These are phyloP conservation scores for Drosophila dives DNA, from an alignment of 2,888 invertebrate species.

Conservation along the genomic window DNA sequence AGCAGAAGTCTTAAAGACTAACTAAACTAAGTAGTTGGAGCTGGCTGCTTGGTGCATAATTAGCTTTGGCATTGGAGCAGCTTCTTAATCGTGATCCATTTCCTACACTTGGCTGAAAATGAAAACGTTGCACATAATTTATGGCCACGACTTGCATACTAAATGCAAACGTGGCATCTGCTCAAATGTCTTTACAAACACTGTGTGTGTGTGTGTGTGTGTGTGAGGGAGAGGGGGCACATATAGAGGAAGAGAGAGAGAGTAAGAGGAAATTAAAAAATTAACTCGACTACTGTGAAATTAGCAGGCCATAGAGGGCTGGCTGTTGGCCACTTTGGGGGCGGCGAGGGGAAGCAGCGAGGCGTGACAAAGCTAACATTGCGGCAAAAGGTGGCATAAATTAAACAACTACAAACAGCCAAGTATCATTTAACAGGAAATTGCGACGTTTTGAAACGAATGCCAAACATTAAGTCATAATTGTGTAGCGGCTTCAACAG, in stretches of 20 bases:
- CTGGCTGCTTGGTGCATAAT: slow-evolving; percentile 56
- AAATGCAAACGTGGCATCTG: slow-evolving; percentile 5
- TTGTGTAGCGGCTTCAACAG: slow-evolving; percentile 48
- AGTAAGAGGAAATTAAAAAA: slow-evolving; percentile 63
- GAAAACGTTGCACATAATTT: slow-evolving; percentile 81
- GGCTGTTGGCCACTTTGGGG: background rate
- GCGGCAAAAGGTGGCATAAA: slow-evolving; percentile 78
- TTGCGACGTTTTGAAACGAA: slow-evolving; percentile 66
- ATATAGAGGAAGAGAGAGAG: background rate
- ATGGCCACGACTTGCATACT: slow-evolving; percentile 35
- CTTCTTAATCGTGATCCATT: slow-evolving; percentile 71
- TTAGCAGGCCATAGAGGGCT: slow-evolving; percentile 64
- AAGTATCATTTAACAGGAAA: slow-evolving; percentile 79
- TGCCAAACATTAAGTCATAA: slow-evolving; percentile 77
- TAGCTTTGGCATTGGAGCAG: slow-evolving; percentile 27
- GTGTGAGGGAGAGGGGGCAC: background rate
- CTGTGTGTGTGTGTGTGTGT: background rate
- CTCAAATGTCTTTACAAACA: background rate
- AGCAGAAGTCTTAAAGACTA: slow-evolving; percentile 4
- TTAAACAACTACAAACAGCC: slow-evolving; percentile 56
- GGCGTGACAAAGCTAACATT: slow-evolving; percentile 79
- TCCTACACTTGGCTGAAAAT: slow-evolving; percentile 65
- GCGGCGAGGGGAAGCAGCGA: slow-evolving; percentile 39
- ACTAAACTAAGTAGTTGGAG: slow-evolving; percentile 20
- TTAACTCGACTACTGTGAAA: slow-evolving; percentile 60